These are phyloP conservation scores for Halichondria panicea DNA, from an alignment of 37 sponge, comb jelly and placozoan species.

Conservation along the genomic window DNA sequence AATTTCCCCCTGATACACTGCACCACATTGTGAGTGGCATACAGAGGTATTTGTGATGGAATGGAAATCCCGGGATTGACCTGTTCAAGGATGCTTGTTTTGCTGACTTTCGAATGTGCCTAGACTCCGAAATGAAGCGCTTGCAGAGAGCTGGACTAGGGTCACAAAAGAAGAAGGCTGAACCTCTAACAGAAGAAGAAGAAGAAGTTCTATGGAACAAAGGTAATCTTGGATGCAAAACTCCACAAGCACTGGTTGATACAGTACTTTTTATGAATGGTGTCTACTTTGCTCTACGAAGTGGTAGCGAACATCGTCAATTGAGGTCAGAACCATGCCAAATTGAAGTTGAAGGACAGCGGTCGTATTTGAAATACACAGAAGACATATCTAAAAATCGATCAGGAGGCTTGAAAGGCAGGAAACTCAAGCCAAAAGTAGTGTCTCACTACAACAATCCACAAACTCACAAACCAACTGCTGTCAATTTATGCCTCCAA, in stretches of 20 bases:
- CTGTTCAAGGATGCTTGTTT: conserved; percentile 31
- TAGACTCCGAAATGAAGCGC: conserved; percentile 56
- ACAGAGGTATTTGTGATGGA: neutral
- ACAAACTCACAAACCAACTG: too few species aligned
- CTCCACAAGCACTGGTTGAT: conserved; percentile 30
- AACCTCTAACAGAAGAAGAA: conserved; percentile 18
- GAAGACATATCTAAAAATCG: conserved; percentile 41
- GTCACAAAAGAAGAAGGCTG: conserved; percentile 12
- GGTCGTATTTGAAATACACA: conserved; percentile 24
- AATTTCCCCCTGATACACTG: conserved; percentile 12
- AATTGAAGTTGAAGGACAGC: conserved; percentile 27
- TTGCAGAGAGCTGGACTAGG: conserved; percentile 21
- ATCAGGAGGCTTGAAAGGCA: conserved; percentile 41
- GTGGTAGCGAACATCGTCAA: conserved; percentile 44
- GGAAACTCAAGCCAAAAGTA: conserved; percentile 23
- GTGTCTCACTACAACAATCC: conserved; percentile 22
- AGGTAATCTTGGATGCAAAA: conserved; percentile 7
- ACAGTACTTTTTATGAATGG: conserved; percentile 36
- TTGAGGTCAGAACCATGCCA: conserved; percentile 25
- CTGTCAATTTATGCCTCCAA: too few species aligned
- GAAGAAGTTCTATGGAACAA: conserved; percentile 38
- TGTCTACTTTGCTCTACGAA: conserved; percentile 44
- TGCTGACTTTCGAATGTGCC: conserved; percentile 6
- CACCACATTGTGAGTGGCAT: conserved; percentile 2
- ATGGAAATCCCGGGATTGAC: conserved; percentile 5